Base-by-base conservation (phyloP, 2,113 vertebrate genomes). In the Haplochromis vanheusdeni region DNA sequence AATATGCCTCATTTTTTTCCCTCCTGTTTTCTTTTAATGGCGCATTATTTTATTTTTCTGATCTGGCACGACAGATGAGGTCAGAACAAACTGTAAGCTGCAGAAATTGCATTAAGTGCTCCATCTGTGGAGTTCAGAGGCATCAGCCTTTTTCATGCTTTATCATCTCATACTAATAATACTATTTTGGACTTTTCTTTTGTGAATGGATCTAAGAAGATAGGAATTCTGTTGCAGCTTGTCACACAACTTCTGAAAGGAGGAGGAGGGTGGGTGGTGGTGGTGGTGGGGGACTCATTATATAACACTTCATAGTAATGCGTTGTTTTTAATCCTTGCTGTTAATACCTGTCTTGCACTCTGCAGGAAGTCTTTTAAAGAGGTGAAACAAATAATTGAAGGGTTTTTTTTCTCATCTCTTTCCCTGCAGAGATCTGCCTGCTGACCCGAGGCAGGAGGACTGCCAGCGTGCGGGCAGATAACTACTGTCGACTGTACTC, bases 401-500 rank as follows among this genome's bases (percentile, higher is more conserved):
- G 51, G 37, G 52, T 62, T 21, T 6, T 45, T 51, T 79, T 73
- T 14, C 21, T 4, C 52, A 31, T 52, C 19, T 47, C 68, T 73
- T 28, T 75, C 55, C 16, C 13, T 93, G 86, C 96, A 99, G 98
- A 99, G 94, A 99, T 99, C 79, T 99, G 98, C 93, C 95, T 99
- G 95, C 92, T 99, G 95, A 99, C 98, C 0, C 97, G 97, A 1
- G 98, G 98, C 82, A 96, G 98, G 86, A 97, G 98, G 91, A 99
- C 98, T 0, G 98, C 98, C 81, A 99, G 98, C 0, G 98, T 99
- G 31, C 93, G 98, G 16, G 97, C 98, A 0, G 98, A 99, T 79
- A 99, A 98, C 85, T 99, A 99, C 96, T 99, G 98, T 89, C 98
- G 98, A 6, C 97, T 99, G 35, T 99, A 99, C 95, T 99, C 98